phyloP scores from a whole-genome alignment of 1,140 invertebrate species.

The Cepaea nemoralis region DNA sequence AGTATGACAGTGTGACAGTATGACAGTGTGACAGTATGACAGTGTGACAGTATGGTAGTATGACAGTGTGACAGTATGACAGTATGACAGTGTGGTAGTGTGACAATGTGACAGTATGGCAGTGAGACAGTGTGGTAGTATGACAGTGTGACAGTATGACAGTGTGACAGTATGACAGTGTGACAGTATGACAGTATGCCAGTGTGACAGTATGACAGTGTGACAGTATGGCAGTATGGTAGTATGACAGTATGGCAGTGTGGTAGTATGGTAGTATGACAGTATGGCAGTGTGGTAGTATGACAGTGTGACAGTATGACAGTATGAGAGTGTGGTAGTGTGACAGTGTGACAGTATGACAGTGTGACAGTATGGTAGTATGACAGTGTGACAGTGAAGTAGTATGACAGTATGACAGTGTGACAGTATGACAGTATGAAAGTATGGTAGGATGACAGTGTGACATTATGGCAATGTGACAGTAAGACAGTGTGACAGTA shows the following conservation, averaged over 20 bases:
- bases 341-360: not conserved
- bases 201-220: constrained; percentile 1
- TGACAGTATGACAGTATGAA: not conserved
- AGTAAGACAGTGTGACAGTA: too few relatives aligned
- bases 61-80: too few relatives aligned
- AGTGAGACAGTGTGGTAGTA: not conserved
- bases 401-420: not conserved
- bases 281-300: not conserved
- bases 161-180: not conserved
- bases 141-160: not conserved
- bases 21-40: too few relatives aligned
- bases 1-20: too few relatives aligned
- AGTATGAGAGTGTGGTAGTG: not conserved
- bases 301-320: not conserved
- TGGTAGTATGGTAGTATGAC: not conserved
- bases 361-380: not conserved
- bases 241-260: not conserved
- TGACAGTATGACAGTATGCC: not conserved
- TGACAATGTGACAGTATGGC: not conserved
- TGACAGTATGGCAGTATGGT: not conserved
- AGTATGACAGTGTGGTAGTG: not conserved
- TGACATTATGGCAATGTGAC: too few relatives aligned
- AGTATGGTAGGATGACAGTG: too few relatives aligned
- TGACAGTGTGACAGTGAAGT: not conserved
- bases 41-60: too few relatives aligned